phyloP scores from a whole-genome alignment of 2,797 vertebrate species.

The Coluber constrictor region DNA sequence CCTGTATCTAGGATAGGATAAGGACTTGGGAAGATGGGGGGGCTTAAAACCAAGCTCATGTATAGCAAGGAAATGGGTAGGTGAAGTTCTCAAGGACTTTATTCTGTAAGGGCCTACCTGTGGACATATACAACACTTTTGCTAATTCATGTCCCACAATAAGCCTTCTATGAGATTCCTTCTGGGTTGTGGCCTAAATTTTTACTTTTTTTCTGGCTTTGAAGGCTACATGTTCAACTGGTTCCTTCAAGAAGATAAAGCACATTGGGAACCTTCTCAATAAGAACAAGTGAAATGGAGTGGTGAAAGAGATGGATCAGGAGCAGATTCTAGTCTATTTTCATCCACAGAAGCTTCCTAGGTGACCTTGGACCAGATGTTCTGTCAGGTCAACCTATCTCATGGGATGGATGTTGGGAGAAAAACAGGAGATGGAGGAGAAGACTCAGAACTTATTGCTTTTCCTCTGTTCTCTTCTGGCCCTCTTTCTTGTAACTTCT shows the following conservation, averaged over 20 bases:
- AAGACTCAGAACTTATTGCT: background rate
- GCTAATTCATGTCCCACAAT: background rate
- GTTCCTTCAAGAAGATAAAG: background rate
- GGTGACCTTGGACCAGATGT: background rate
- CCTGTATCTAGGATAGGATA: background rate
- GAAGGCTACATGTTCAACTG: background rate
- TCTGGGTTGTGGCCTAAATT: background rate
- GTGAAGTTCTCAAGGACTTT: background rate
- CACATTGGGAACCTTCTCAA: background rate
- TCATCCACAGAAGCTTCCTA: background rate
- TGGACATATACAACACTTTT: background rate
- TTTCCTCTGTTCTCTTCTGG: background rate
- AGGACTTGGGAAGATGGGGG: background rate
- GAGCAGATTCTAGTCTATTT: background rate
- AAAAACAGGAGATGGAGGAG: background rate
- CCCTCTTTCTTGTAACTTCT: background rate
- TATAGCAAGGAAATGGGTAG: background rate
- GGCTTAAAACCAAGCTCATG: background rate
- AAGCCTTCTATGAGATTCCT: background rate
- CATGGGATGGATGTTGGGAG: background rate
- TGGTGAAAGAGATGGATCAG: background rate
- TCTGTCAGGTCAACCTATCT: background rate
- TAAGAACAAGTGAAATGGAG: background rate
- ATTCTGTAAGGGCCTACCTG: background rate
- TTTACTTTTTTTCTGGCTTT: background rate